phyloP scores from a whole-genome alignment of 2,113 vertebrate species.

The Passer montanus region DNA sequence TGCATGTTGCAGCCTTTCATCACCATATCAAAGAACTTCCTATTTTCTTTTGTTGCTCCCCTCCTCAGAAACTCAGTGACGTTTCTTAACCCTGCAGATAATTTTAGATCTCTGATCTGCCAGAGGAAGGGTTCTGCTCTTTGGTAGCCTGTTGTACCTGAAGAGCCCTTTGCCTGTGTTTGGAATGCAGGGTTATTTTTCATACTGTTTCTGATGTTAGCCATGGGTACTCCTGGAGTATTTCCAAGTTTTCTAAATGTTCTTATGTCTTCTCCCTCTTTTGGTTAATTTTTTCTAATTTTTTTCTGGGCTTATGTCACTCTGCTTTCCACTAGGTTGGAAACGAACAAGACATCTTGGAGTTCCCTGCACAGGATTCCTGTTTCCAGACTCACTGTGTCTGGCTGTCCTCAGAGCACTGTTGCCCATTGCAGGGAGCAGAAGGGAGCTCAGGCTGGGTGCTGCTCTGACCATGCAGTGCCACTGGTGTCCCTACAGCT shows the following conservation, averaged over 20 bases:
- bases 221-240: neutral
- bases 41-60: neutral
- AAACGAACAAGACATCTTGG: accelerated
- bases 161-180: neutral
- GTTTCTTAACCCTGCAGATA: neutral
- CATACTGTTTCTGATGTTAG: neutral
- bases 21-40: neutral
- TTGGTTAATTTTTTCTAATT: neutral
- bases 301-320: neutral
- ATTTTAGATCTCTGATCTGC: neutral
- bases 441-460: accelerated
- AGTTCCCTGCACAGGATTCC: neutral
- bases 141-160: neutral
- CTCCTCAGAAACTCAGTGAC: neutral
- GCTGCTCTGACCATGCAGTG: accelerated
- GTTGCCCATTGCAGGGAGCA: accelerated
- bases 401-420: neutral
- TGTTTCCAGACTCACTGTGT: neutral
- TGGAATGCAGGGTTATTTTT: neutral
- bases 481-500: neutral
- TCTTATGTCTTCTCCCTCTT: neutral
- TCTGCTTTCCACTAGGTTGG: neutral
- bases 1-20: neutral
- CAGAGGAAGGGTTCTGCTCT: neutral
- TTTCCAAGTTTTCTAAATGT: neutral